phyloP scores from a whole-genome alignment of 2,797 vertebrate genomes.

The Sebastes nivosus region DNA sequence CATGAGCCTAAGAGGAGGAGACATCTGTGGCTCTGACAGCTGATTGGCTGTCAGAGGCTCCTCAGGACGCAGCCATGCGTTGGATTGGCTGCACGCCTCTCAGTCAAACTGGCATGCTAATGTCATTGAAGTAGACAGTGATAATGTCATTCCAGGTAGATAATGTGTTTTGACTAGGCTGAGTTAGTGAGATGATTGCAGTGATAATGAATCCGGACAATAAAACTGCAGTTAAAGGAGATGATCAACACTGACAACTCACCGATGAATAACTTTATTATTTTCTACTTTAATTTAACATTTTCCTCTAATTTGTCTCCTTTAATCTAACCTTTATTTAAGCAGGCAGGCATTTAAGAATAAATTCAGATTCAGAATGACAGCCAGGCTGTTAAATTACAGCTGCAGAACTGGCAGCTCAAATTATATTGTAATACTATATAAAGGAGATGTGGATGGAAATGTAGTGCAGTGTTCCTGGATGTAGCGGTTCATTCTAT shows the following conservation, averaged over 20 bases:
- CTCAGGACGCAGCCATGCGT: constrained; percentile 71
- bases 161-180: constrained; percentile 69
- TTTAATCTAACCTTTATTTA: constrained; percentile 68
- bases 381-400: constrained; percentile 35
- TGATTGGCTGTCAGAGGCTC: constrained; percentile 64
- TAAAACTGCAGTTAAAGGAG: constrained; percentile 38
- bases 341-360: constrained; percentile 49
- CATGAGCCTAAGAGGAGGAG: constrained; percentile 75
- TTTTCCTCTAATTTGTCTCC: constrained; percentile 75
- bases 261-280: constrained; percentile 69
- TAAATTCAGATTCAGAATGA: constrained; percentile 53
- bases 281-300: constrained; percentile 72
- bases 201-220: constrained; percentile 63
- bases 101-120: constrained; percentile 68
- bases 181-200: constrained; percentile 49
- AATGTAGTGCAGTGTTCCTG: background rate
- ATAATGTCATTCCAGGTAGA: constrained; percentile 73
- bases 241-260: constrained; percentile 74
- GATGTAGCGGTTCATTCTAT: background rate
- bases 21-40: constrained; percentile 65
- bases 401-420: constrained; percentile 14
- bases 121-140: constrained; percentile 71
- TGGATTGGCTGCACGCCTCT: constrained; percentile 76
- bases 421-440: constrained; percentile 18
- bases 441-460: constrained; percentile 5